A percentile compares a stretch with the other conserved stretches of the same genome.
These are phyloP conservation scores for Epinotia bilunana DNA, from an alignment of 2,888 invertebrate genomes.

Conservation along the genomic window DNA sequence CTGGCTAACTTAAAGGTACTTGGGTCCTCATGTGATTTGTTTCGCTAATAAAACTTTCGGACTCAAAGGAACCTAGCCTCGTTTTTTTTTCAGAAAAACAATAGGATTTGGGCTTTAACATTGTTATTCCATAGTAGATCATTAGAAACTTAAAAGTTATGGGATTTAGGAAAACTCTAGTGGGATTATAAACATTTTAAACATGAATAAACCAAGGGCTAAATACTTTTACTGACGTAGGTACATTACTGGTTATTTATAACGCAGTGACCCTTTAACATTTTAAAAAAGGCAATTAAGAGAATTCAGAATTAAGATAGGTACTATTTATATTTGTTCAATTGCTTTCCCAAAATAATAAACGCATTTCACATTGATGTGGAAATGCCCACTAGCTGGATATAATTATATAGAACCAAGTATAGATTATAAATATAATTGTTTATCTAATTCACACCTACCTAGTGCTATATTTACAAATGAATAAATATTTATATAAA, in stretches of 20 bases:
- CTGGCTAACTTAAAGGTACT: slow-evolving; percentile 55
- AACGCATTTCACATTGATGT: too few relatives aligned
- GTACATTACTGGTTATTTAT: slow-evolving; percentile 12
- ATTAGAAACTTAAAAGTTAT: slow-evolving; percentile 13
- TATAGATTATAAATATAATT: too few relatives aligned
- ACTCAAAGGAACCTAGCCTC: slow-evolving; percentile 41
- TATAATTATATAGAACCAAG: too few relatives aligned
- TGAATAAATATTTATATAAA: too few relatives aligned
- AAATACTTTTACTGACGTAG: background rate
- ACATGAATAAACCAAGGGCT: background rate
- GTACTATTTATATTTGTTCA: background rate
- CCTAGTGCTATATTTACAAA: too few relatives aligned
- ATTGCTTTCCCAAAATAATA: too few relatives aligned
- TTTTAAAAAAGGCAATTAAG: background rate
- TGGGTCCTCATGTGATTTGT: slow-evolving; percentile 46
- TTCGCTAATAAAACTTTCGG: slow-evolving; percentile 47
- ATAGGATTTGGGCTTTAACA: slow-evolving; percentile 13
- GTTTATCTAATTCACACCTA: too few relatives aligned
- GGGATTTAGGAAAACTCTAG: background rate
- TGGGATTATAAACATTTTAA: background rate
- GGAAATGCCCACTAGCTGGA: too few relatives aligned
- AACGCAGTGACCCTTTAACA: slow-evolving; percentile 14
- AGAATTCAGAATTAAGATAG: background rate
- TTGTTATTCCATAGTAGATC: slow-evolving; percentile 17
- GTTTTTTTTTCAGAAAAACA: slow-evolving; percentile 18